Percentiles rank a stretch among this genome's conserved stretches.
Conservation (phyloP, 1,140 invertebrate genomes). For the Cotesia typhae region DNA sequence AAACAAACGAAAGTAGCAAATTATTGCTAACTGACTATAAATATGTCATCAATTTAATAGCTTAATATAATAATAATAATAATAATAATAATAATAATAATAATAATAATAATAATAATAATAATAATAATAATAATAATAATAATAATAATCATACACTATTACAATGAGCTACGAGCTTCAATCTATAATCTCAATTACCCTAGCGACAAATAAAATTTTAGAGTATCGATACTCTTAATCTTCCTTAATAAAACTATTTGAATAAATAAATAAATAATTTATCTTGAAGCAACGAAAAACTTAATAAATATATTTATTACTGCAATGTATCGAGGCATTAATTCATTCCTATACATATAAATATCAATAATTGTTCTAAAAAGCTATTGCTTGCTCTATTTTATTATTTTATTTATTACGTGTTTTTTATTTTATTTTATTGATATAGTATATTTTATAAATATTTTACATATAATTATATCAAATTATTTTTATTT, state of each 20-base stretch:
- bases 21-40: no score
- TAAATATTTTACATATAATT: neutral
- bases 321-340: conserved; percentile 33
- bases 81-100: neutral
- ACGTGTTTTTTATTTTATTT: conserved; percentile 5
- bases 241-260: conserved; percentile 3
- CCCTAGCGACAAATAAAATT: neutral
- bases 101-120: no score
- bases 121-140: no score
- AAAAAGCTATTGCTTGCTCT: conserved; percentile 28
- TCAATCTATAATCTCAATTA: conserved; percentile 15
- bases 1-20: conserved; percentile 20
- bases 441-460: neutral
- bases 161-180: neutral
- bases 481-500: neutral
- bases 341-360: conserved; percentile 31
- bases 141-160: neutral
- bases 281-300: conserved; percentile 2
- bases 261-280: conserved; percentile 13
- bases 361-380: conserved; percentile 21
- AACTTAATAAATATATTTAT: neutral
- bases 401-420: conserved; percentile 20
- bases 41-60: neutral
- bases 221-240: conserved; percentile 1
- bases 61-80: neutral